These are phyloP conservation scores for Celastrina argiolus DNA, from an alignment of 2,888 invertebrate genomes.

Conservation along the genomic window DNA sequence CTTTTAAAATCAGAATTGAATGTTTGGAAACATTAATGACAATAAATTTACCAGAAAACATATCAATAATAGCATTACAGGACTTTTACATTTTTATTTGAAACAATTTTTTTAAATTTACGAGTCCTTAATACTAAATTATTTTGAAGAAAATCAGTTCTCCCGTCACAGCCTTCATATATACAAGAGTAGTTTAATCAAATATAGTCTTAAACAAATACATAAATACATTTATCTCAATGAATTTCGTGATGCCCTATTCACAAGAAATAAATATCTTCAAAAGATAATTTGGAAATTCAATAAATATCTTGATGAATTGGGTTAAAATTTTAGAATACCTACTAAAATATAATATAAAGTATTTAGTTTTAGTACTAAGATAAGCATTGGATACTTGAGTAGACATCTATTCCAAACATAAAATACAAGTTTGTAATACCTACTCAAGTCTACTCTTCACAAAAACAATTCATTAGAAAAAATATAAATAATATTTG, in stretches of 20 bases:
- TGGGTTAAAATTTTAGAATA: background rate
- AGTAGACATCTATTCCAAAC: background rate
- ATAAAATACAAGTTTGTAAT: background rate
- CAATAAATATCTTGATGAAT: background rate
- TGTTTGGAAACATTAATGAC: background rate
- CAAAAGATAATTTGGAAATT: background rate
- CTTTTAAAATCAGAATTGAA: background rate
- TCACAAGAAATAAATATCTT: background rate
- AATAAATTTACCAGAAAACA: background rate
- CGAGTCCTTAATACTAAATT: constrained; percentile 10
- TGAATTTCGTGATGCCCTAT: background rate
- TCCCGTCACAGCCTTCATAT: constrained; percentile 35
- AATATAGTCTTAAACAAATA: constrained; percentile 4
- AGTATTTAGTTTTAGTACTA: background rate
- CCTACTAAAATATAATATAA: background rate
- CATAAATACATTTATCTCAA: background rate
- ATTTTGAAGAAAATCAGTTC: constrained; percentile 25
- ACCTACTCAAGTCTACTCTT: background rate
- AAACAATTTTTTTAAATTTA: background rate
- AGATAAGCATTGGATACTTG: background rate
- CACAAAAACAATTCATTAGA: background rate
- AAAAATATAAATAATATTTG: background rate
- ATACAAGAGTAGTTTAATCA: constrained; percentile 26
- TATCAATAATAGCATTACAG: background rate
- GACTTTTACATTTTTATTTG: background rate